These are phyloP conservation scores for Chrysomallon squamiferum DNA, from an alignment of 1,140 invertebrate species.

Conservation along the genomic window DNA sequence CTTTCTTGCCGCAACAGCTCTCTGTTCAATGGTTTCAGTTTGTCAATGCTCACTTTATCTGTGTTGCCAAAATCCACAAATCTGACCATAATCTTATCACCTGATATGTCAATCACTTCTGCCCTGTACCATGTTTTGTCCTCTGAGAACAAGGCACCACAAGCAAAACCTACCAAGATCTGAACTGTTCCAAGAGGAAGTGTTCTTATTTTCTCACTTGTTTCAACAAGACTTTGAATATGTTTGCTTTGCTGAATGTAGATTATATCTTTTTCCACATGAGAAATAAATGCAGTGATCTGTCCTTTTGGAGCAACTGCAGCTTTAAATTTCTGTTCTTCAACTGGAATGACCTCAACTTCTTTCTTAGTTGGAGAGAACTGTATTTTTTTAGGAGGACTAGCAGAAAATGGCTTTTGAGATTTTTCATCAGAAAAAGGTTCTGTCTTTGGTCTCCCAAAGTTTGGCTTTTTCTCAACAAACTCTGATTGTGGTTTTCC, in stretches of 20 bases:
- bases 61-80: constrained; percentile 75
- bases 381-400: background rate
- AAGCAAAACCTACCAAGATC: constrained; percentile 62
- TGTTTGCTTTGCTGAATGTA: constrained; percentile 62
- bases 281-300: constrained; percentile 34
- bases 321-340: constrained; percentile 18
- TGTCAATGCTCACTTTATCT: constrained; percentile 36
- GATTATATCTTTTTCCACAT: constrained; percentile 57
- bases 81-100: constrained; percentile 71
- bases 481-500: too few relatives aligned
- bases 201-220: constrained; percentile 27
- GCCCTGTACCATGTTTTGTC: constrained; percentile 80
- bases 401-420: background rate
- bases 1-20: constrained; percentile 14
- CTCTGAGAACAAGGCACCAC: constrained; percentile 74
- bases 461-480: too few relatives aligned
- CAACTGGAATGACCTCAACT: background rate
- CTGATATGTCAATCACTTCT: constrained; percentile 67
- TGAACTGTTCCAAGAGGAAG: constrained; percentile 1
- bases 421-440: too few relatives aligned
- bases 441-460: too few relatives aligned
- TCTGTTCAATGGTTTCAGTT: constrained; percentile 18
- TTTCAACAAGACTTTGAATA: constrained; percentile 66
- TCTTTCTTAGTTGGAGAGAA: background rate
- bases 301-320: constrained; percentile 19